Evolutionary conservation across 2,888 invertebrate species (phyloP), one percentile per base, ranked within the genome.

Genomic region (Monopis laevigella): DNA sequence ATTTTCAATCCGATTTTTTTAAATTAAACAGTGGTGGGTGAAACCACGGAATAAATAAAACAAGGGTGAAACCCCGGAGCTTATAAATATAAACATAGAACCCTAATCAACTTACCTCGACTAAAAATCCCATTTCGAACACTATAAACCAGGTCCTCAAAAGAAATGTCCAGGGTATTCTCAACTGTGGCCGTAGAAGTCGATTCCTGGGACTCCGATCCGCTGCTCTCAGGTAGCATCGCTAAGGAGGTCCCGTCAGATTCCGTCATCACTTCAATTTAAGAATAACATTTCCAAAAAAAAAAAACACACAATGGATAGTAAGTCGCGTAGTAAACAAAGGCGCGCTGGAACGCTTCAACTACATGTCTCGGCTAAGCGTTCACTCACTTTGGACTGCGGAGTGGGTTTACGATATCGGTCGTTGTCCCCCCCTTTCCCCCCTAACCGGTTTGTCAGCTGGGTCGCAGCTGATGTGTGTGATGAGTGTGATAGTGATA

Each of bases 101-200:
- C n/a, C n/a, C n/a, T n/a, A n/a, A n/a, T n/a, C 8, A 21, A 32
- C 69, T 70, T 69, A 88, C 87, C 83, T 75, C 73, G 71, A 48
- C 62, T 65, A 32, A 85, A 69, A 46, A 86, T 54, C 45, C 85
- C 84, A 50, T 83, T 82, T 45, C 84, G 81, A 6, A 89, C 88
- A 14, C 78, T 78, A 60, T 88, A 89, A 35, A 82, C 83, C 44
- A 91, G 65, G 54, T 88, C 82, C 55, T 82, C 78, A 59, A 90
- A 91, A 47, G 85, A 83, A 50, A 91, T 80, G 56, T 87, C 84
- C 36, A 89, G 73, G 17, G 83, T 62, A 49, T 77, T 74, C 49
- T 77, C 78, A 2, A 63, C 58, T 6, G 65, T 50, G 4, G 73
- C 64, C n/a, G 73, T 62, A 34, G 77, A 75, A 29, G 59, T 64